Conservation (phyloP, 2,797 vertebrate genomes). For the Pseudomugil gertrudae region DNA sequence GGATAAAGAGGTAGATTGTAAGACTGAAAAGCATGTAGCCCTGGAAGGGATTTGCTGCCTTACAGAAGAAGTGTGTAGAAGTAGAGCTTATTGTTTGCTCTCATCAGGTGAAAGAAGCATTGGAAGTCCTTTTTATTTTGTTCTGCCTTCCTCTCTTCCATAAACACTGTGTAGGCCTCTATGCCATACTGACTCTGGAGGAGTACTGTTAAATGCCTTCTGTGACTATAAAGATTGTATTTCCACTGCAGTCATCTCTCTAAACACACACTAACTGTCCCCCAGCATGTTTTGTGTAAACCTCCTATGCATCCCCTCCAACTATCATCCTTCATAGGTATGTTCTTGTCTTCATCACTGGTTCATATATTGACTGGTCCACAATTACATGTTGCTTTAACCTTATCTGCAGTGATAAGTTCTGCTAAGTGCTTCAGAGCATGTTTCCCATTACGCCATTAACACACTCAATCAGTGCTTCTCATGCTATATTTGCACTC, state of each 20-base stretch:
- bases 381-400: not conserved
- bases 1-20: conserved; percentile 9
- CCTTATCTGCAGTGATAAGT: not conserved
- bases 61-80: not conserved
- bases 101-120: conserved; percentile 11
- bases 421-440: not conserved
- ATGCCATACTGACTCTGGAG: conserved; percentile 38
- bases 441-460: not conserved
- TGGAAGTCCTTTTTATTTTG: not conserved
- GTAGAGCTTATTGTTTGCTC: conserved; percentile 5
- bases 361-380: not conserved
- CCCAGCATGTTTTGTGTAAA: conserved; percentile 5
- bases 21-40: conserved; percentile 52
- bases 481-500: not conserved
- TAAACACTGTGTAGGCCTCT: conserved; percentile 30
- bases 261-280: not conserved
- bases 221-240: conserved; percentile 68
- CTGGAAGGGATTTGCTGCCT: conserved; percentile 33
- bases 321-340: conserved; percentile 6
- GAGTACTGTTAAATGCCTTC: conserved; percentile 61
- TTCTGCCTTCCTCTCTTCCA: conserved; percentile 18
- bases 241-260: conserved; percentile 22
- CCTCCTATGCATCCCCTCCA: not conserved
- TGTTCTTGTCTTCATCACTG: not conserved
- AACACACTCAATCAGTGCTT: not conserved